These are phyloP conservation scores for Myotis pilosus DNA, from an alignment of 2,797 vertebrate genomes.

Conservation along the genomic window DNA sequence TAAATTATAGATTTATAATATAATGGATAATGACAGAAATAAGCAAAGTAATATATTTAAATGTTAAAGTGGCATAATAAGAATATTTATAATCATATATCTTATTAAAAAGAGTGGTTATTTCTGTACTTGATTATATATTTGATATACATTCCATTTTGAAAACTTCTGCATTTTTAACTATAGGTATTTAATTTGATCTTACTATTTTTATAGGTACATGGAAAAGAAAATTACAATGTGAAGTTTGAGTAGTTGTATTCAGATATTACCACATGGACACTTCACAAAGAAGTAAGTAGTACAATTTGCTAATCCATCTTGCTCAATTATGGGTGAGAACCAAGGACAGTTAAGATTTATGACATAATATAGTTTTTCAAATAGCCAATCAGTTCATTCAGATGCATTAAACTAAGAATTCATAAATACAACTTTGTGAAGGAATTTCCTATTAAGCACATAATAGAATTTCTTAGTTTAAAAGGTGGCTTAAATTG, in stretches of 20 bases:
- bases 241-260: not conserved
- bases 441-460: not conserved
- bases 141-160: not conserved
- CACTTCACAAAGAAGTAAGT: not conserved
- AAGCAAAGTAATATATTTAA: not conserved
- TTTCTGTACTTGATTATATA: not conserved
- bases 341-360: not conserved
- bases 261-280: not conserved
- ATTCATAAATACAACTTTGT: not conserved
- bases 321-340: not conserved
- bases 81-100: not conserved
- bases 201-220: not conserved
- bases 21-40: not conserved
- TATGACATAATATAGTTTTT: not conserved
- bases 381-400: not conserved
- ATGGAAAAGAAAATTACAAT: not conserved
- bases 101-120: not conserved
- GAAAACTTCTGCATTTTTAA: not conserved
- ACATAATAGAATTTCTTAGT: not conserved
- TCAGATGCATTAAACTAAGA: not conserved
- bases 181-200: not conserved
- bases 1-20: not conserved
- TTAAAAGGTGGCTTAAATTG: constrained; percentile 48
- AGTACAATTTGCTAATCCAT: not conserved
- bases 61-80: not conserved